A percentile compares a stretch with the other conserved stretches of the same genome.
Evolutionary conservation across 2,113 vertebrate species (phyloP).

Genomic region (Ondatra zibethicus): DNA sequence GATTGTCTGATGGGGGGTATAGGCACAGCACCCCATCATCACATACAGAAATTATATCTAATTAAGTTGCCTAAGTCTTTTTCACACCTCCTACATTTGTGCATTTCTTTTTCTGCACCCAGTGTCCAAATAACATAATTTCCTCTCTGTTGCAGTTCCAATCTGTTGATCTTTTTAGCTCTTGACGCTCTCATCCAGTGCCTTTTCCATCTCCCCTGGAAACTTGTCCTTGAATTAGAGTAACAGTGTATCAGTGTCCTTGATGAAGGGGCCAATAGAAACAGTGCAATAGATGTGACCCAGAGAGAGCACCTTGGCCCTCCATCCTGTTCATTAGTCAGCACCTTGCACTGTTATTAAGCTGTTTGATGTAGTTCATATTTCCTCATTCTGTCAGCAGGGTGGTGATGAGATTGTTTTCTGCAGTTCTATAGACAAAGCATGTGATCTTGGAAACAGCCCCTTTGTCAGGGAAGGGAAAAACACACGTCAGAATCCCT

Average conservation of each 20-base stretch:
- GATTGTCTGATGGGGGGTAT: constrained; percentile 19
- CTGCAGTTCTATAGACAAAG: not conserved
- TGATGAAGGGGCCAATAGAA: not conserved
- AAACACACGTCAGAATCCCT: not conserved
- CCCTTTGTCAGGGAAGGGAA: not conserved
- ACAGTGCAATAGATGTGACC: not conserved
- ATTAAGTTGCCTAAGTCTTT: constrained; percentile 75
- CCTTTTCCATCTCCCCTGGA: constrained; percentile 61
- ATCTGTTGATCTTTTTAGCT: constrained; percentile 79
- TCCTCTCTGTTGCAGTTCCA: constrained; percentile 70
- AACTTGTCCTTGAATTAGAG: constrained; percentile 50
- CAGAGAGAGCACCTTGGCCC: not conserved
- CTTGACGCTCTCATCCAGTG: constrained; percentile 21
- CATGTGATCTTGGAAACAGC: not conserved
- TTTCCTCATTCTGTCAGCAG: not conserved
- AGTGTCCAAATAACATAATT: constrained; percentile 81
- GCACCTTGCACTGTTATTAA: not conserved
- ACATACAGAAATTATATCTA: constrained; percentile 78
- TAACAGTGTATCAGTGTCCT: constrained; percentile 24
- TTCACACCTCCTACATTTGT: constrained; percentile 79
- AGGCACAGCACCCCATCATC: constrained; percentile 63
- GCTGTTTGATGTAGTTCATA: not conserved
- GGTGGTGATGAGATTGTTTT: constrained; percentile 5
- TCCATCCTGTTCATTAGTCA: not conserved
- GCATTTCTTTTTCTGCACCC: constrained; percentile 78